Percentiles rank a stretch among this genome's conserved stretches.
Evolutionary conservation across 2,888 invertebrate genomes (phyloP).

Genomic region (Drosophila dives): DNA sequence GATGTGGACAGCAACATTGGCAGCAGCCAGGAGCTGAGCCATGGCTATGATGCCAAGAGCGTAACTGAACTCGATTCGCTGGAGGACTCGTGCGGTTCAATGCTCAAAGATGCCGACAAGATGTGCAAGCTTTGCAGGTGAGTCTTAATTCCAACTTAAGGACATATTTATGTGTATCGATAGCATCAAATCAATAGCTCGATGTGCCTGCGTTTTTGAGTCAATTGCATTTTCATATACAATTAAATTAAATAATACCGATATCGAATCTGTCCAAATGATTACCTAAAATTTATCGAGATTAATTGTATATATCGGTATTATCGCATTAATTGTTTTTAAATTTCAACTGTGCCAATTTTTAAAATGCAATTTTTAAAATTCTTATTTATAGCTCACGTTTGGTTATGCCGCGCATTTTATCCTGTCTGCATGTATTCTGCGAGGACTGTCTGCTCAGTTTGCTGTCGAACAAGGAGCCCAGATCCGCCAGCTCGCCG

Average conservation of each 20-base stretch:
- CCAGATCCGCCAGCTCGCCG: constrained; percentile 87
- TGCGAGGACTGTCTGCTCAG: constrained; percentile 96
- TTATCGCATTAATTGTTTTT: background rate
- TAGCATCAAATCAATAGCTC: background rate
- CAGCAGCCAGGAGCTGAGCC: constrained; percentile 67
- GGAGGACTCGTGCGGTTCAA: constrained; percentile 83
- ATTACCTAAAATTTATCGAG: background rate
- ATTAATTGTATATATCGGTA: background rate
- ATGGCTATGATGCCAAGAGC: constrained; percentile 78
- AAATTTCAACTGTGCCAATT: background rate
- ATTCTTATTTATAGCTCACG: constrained; percentile 87
- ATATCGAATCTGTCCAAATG: background rate
- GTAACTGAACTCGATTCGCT: constrained; percentile 82
- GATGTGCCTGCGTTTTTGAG: background rate
- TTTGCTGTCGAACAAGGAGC: constrained; percentile 87
- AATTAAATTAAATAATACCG: background rate
- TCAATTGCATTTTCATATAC: background rate
- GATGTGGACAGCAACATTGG: constrained; percentile 67
- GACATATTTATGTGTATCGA: background rate
- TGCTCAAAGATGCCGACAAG: constrained; percentile 85
- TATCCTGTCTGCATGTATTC: constrained; percentile 97
- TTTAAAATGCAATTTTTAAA: background rate
- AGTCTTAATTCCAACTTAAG: constrained; percentile 75
- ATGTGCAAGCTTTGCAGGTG: constrained; percentile 89
- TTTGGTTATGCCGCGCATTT: constrained; percentile 92